Evolutionary conservation across 1,140 invertebrate genomes (phyloP), one percentile per base, ranked within the genome.

Genomic region (Tribolium castaneum): DNA sequence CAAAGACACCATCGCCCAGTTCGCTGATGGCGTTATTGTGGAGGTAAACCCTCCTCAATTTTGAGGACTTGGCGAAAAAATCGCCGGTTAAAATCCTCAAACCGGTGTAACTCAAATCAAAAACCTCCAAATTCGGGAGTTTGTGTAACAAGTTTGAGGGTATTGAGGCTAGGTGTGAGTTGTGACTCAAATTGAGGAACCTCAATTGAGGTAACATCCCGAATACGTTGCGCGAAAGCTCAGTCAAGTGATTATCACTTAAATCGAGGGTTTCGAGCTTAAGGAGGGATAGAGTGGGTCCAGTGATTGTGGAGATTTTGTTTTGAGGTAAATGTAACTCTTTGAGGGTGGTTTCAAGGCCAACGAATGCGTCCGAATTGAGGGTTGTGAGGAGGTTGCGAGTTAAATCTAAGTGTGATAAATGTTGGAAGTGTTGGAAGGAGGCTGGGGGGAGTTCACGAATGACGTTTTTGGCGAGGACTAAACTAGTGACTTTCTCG

Each of bases 381-480:
- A 97, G 88, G 6, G 89, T 88, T 6, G 92, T 91, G 6, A 97
- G 86, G 66, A 94, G 90, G 83, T 97, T 97, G 13, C 94, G 92
- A 9, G 92, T 92, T 6, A 97, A 86, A 83, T 96, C 94, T 34
- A 97, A 89, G 70, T 90, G 90, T 75, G 90, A 89, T n/a, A 97
- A 87, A 73, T 90, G 91, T 84, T 93, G 91, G 83, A 95, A 95
- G 83, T 93, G 92, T 75, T 92, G 90, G 84, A 97, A 97, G 1
- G 94, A 92, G 34, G 90, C 91, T 0, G 92, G 80, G 0, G 96
- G 95, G 70, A 97, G 88, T 88, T 97, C 95, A 50, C 95, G 90
- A 9, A 98, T 94, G 0, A 97, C 91, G 86, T 98, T 98, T 77
- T 94, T 90, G 0, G 94, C 93, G 12, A 98, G 85, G 4, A 91